A percentile compares a stretch with the other conserved stretches of the same genome.
Evolutionary conservation across 2,797 vertebrate genomes (phyloP).

Genomic region (Pagetopsis macropterus): DNA sequence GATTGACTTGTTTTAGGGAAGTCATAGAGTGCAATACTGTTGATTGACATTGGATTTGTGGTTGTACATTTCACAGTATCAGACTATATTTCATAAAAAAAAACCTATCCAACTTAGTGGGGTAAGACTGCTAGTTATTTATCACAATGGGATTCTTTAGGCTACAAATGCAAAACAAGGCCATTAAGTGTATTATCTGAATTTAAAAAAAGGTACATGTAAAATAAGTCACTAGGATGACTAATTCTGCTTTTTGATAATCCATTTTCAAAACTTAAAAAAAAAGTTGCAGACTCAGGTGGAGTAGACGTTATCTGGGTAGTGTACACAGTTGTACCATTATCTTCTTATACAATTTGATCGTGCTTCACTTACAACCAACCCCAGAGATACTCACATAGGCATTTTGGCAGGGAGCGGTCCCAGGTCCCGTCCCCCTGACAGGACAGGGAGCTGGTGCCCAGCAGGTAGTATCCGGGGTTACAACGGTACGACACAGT

Average conservation of each 20-base stretch:
- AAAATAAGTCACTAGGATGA: not conserved
- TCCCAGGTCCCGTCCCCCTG: slow-evolving; percentile 98
- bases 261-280: not conserved
- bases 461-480: slow-evolving; percentile 94
- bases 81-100: not conserved
- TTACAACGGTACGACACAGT: slow-evolving; percentile 92
- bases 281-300: too few species aligned
- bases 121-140: not conserved
- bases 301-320: not conserved
- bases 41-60: not conserved
- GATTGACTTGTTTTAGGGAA: not conserved
- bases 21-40: not conserved
- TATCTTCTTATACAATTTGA: too few species aligned
- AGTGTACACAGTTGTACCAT: not conserved
- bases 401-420: slow-evolving; percentile 92
- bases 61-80: not conserved
- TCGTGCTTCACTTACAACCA: not conserved
- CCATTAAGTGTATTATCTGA: too few species aligned
- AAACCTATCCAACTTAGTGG: not conserved
- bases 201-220: not conserved
- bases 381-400: slow-evolving; percentile 88
- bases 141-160: not conserved
- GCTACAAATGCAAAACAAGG: not conserved
- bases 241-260: not conserved
- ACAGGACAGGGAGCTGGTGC: slow-evolving; percentile 92